Conservation (phyloP, 2,113 vertebrate species). For the Macrotus californicus region DNA sequence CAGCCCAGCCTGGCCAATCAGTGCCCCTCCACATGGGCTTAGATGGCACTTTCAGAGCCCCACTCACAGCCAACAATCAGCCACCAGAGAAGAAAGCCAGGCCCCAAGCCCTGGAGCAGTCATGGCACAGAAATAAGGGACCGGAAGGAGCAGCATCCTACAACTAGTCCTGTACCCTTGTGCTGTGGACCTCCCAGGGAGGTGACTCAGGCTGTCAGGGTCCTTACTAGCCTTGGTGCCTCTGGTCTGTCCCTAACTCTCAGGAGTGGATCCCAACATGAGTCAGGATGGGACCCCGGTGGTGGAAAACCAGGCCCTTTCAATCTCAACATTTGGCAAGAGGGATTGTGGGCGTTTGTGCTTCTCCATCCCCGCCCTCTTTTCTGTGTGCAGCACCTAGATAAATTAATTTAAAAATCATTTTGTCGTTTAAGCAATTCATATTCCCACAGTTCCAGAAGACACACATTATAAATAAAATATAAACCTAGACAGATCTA, state of each 20-base stretch:
- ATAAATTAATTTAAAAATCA: constrained; percentile 60
- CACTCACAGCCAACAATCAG: neutral
- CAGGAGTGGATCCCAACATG: neutral
- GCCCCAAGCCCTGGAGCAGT: neutral
- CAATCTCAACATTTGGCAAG: neutral
- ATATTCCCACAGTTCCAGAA: constrained; percentile 61
- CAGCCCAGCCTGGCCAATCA: neutral
- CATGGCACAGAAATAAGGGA: neutral
- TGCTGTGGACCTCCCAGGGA: neutral
- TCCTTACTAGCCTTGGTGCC: neutral
- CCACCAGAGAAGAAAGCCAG: neutral
- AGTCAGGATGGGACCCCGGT: neutral
- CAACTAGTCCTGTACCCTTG: neutral
- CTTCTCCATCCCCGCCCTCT: constrained; percentile 26
- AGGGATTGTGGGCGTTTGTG: neutral
- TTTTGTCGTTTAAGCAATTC: constrained; percentile 71
- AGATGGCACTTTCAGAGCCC: neutral
- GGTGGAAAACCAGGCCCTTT: neutral
- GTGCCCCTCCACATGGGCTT: neutral
- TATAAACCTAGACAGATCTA: constrained; percentile 56
- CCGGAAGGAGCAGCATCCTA: neutral
- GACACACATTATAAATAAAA: constrained; percentile 74
- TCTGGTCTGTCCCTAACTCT: neutral
- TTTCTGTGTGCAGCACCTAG: constrained; percentile 15
- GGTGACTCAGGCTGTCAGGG: neutral